phyloP scores from a whole-genome alignment of 2,113 vertebrate species.

The Agelaius phoeniceus region DNA sequence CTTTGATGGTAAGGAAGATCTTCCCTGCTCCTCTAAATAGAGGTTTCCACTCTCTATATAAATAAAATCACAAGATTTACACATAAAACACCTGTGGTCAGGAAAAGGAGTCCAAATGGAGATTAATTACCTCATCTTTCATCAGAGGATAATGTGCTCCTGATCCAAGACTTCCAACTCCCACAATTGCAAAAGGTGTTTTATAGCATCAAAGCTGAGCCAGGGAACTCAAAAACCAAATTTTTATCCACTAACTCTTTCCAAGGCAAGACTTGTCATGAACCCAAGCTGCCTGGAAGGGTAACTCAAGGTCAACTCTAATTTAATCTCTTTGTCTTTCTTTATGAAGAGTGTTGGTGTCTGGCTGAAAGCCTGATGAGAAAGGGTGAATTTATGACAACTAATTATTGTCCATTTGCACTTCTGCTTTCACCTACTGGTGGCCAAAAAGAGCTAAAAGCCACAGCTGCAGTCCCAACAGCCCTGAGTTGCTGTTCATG shows the following conservation, averaged over 20 bases:
- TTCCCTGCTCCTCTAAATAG: background rate
- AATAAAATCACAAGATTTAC: background rate
- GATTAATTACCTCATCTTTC: conserved; percentile 28
- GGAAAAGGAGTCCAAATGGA: background rate
- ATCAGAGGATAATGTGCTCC: background rate
- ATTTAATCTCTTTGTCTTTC: background rate
- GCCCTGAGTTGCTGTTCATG: background rate
- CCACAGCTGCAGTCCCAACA: background rate
- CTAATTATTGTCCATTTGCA: background rate
- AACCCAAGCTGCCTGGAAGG: background rate
- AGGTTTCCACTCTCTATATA: background rate
- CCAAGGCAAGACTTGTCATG: background rate
- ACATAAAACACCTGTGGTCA: background rate
- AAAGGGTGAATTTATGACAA: background rate
- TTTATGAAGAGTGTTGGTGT: background rate
- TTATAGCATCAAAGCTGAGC: background rate
- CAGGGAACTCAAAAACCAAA: background rate
- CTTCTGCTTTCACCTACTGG: background rate
- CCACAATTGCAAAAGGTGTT: background rate
- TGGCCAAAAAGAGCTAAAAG: background rate
- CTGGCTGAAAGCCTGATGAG: background rate
- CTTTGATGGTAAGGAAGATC: background rate
- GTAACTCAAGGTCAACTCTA: background rate
- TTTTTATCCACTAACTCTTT: background rate
- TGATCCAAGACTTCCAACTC: background rate